Evolutionary conservation across 1,140 invertebrate species (phyloP).

Genomic region (Cataglyphis hispanica): DNA sequence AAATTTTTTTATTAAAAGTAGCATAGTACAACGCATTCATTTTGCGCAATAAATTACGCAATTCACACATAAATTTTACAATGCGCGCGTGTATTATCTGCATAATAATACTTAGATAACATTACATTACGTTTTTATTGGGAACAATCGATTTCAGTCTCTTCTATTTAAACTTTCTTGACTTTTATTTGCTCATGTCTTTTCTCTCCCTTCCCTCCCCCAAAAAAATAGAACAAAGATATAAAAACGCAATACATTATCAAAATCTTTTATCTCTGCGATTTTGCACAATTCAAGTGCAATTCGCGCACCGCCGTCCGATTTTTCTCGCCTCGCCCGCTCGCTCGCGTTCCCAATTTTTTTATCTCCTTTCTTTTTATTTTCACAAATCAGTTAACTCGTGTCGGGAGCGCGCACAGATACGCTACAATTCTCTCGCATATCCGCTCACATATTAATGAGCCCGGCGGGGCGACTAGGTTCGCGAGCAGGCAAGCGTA

Average conservation of each 20-base stretch:
- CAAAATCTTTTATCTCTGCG: not conserved
- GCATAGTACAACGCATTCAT: not conserved
- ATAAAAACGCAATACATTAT: not conserved
- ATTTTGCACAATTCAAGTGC: constrained; percentile 62
- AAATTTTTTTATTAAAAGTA: constrained; percentile 28
- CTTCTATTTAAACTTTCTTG: not conserved
- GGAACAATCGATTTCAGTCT: not conserved
- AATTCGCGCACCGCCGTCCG: constrained; percentile 24
- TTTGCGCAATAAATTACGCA: constrained; percentile 39
- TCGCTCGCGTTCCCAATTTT: constrained; percentile 58
- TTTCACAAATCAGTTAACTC: constrained; percentile 55
- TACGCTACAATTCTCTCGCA: constrained; percentile 72
- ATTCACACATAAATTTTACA: too few species aligned
- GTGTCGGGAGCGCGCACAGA: constrained; percentile 24
- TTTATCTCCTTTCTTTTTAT: constrained; percentile 16
- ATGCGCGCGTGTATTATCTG: not conserved
- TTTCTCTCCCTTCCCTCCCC: too few species aligned
- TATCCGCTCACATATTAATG: constrained; percentile 76
- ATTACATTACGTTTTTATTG: not conserved
- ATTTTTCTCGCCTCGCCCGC: constrained; percentile 26
- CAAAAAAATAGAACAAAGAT: not conserved
- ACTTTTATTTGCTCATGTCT: not conserved
- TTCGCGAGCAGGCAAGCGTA: constrained; percentile 74
- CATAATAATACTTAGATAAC: not conserved
- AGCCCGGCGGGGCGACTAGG: constrained; percentile 47